These are phyloP conservation scores for Suillia variegata DNA, from an alignment of 2,888 invertebrate species.

Conservation along the genomic window DNA sequence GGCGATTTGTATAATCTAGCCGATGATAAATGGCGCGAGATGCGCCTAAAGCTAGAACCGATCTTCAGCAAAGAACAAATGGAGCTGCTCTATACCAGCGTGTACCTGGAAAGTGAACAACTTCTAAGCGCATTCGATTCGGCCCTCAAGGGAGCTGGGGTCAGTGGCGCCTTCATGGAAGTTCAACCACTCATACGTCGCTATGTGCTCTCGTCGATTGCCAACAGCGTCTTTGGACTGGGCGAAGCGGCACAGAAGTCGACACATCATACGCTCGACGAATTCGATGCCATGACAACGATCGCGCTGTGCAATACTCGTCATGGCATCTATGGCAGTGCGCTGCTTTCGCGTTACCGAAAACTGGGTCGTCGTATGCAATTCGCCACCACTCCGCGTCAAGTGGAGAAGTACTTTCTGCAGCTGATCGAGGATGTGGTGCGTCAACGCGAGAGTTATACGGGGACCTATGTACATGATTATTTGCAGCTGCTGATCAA, in stretches of 20 bases:
- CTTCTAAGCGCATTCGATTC: slow-evolving; percentile 35
- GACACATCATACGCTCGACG: slow-evolving; percentile 43
- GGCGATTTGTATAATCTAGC: slow-evolving; percentile 59
- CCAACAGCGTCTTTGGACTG: slow-evolving; percentile 48
- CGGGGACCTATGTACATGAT: slow-evolving; percentile 57
- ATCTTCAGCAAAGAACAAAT: slow-evolving; percentile 54
- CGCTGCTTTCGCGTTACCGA: slow-evolving; percentile 45
- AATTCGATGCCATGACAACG: slow-evolving; percentile 51
- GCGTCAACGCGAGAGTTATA: slow-evolving; percentile 37
- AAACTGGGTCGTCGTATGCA: slow-evolving; percentile 44
- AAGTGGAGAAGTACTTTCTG: slow-evolving; percentile 45
- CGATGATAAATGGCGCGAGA: slow-evolving; percentile 58
- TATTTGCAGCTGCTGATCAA: slow-evolving; percentile 67
- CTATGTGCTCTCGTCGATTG: slow-evolving; percentile 45
- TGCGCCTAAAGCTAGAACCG: slow-evolving; percentile 58
- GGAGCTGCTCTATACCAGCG: slow-evolving; percentile 45
- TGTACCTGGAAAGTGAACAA: slow-evolving; percentile 39
- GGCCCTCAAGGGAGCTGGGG: slow-evolving; percentile 49
- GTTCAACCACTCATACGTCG: slow-evolving; percentile 47
- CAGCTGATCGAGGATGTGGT: slow-evolving; percentile 41
- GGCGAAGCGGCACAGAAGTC: slow-evolving; percentile 34
- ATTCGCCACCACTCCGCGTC: slow-evolving; percentile 38
- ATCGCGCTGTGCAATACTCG: slow-evolving; percentile 41
- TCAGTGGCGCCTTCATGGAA: slow-evolving; percentile 44
- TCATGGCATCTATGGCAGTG: slow-evolving; percentile 40